Conservation (phyloP, 2,113 vertebrate species). For the Tyto alba region DNA sequence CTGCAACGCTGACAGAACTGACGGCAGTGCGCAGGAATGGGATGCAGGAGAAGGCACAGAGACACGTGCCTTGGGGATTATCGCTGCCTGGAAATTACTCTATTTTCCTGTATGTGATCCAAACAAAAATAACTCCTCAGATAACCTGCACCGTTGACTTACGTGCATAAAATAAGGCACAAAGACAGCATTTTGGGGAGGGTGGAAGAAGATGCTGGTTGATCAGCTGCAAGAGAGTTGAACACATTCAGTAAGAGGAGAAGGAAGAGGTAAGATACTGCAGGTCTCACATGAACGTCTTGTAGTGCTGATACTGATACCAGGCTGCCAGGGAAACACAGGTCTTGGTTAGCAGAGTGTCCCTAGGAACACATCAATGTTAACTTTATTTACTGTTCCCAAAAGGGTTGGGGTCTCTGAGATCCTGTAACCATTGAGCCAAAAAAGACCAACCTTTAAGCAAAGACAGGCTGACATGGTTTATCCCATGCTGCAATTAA, state of each 20-base stretch:
- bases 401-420: neutral
- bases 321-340: neutral
- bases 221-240: neutral
- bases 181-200: neutral
- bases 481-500: neutral
- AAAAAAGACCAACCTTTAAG: neutral
- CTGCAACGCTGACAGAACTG: accelerated
- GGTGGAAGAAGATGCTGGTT: neutral
- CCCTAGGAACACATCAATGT: neutral
- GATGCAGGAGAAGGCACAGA: neutral
- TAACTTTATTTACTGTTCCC: neutral
- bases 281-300: neutral
- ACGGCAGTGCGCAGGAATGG: neutral
- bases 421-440: neutral
- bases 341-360: neutral
- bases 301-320: neutral
- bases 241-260: neutral
- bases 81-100: neutral
- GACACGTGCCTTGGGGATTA: neutral
- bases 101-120: neutral
- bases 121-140: neutral
- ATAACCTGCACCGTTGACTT: neutral
- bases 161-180: neutral
- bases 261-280: neutral
- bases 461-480: neutral